Conservation (phyloP, 1,140 invertebrate genomes). For the Heliconius nattereri region DNA sequence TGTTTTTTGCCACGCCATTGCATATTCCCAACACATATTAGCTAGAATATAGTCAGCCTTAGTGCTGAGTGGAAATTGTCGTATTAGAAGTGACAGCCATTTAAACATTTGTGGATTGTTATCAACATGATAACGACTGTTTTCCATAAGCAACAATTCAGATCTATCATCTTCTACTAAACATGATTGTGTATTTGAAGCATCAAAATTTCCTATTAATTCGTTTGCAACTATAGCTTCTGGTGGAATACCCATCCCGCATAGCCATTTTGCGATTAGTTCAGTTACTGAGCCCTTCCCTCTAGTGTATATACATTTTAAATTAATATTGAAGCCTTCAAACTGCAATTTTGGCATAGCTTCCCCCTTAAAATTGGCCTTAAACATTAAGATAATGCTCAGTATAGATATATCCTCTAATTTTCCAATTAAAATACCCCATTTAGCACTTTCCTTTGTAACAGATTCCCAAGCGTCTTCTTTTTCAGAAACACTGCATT, state of each 20-base stretch:
- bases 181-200: constrained; percentile 31
- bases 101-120: constrained; percentile 79
- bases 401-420: constrained; percentile 93
- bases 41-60: constrained; percentile 88
- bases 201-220: constrained; percentile 55
- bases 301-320: constrained; percentile 87
- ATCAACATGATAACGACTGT: constrained; percentile 57
- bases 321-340: constrained; percentile 85
- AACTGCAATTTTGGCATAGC: constrained; percentile 82
- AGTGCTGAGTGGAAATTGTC: constrained; percentile 93
- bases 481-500: constrained; percentile 74
- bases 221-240: constrained; percentile 69
- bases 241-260: constrained; percentile 86
- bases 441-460: constrained; percentile 91
- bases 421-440: constrained; percentile 92
- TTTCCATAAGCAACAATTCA: constrained; percentile 64
- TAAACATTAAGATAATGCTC: constrained; percentile 85
- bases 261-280: constrained; percentile 90
- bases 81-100: constrained; percentile 83
- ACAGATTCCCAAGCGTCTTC: constrained; percentile 91
- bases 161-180: constrained; percentile 50
- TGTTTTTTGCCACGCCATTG: constrained; percentile 91
- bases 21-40: constrained; percentile 95
- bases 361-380: constrained; percentile 65
- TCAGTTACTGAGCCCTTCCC: constrained; percentile 93